Evolutionary conservation across 2,888 invertebrate genomes (phyloP), one percentile per base, ranked within the genome.

Genomic region (Drosophila cognata): DNA sequence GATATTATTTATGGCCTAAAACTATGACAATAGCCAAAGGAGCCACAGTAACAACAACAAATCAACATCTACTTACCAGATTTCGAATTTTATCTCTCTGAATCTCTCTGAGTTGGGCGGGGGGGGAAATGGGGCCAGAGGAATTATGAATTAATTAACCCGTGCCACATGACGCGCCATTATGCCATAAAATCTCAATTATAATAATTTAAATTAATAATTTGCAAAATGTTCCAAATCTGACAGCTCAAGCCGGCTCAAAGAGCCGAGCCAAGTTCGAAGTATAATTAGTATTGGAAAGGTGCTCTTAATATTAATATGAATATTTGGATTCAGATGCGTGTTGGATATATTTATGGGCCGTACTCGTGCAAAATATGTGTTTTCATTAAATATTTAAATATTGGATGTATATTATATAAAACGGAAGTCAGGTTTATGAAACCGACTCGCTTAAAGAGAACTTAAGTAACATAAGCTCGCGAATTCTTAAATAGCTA

Each of bases 131-230:
- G 46, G 46, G 51, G 48, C 38, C 41, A 56, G 38, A 33, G 53
- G 63, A 48, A 64, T 43, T 31, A 59, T 46, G 48, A 62, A 60
- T 53, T 57, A 51, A 58, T 64, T 48, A 53, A 63, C 28, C 58
- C 18, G 36, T 25, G 71, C 46, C 66, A 62, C 72, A 69, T 75
- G 72, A 68, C 59, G 46, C 57, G 35, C 70, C 71, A 74, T 66
- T 71, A 71, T 78, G 68, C 79, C 70, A 84, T 86, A 69, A 84
- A 86, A 81, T 84, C 82, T 77, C 79, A 76, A 74, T 84, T 86
- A 84, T 76, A 67, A 78, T 78, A 74, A 84, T 84, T 84, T 81
- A 82, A 84, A 86, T 86, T 84, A 82, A 79, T 79, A 84, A 83
- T 68, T 79, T 58, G 57, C 62, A 68, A 70, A 56, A 71, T 76